Percentiles rank a stretch among this genome's conserved stretches.
phyloP scores from a whole-genome alignment of 1,140 invertebrate genomes.

The Scaptomyza montana region DNA sequence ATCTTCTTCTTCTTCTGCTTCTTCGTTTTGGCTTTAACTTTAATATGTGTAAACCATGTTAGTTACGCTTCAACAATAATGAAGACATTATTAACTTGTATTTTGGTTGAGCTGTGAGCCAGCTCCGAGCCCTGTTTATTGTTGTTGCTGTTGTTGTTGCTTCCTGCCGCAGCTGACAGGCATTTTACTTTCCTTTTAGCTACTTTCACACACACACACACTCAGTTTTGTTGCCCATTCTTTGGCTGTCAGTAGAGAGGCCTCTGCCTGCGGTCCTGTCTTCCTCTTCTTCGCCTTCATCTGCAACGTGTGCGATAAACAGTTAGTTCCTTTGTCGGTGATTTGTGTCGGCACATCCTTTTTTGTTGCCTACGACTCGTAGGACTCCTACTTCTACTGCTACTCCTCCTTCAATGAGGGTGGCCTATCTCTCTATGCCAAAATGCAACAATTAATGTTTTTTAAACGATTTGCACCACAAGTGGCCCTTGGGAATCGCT shows the following conservation, averaged over 20 bases:
- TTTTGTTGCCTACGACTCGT: constrained; percentile 17
- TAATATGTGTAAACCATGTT: constrained; percentile 83
- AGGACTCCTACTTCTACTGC: neutral
- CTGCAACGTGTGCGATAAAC: constrained; percentile 76
- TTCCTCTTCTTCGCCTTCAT: constrained; percentile 59
- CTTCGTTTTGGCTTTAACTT: constrained; percentile 47
- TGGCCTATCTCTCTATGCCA: constrained; percentile 45
- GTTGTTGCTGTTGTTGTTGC: constrained; percentile 16
- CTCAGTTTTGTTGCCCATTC: constrained; percentile 62
- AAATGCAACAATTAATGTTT: constrained; percentile 46
- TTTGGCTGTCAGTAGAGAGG: constrained; percentile 69
- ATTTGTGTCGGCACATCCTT: constrained; percentile 70
- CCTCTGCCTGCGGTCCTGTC: constrained; percentile 62
- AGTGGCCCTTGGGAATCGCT: constrained; percentile 48
- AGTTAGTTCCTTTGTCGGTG: constrained; percentile 79
- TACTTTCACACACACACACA: constrained; percentile 39
- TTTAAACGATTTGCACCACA: constrained; percentile 73
- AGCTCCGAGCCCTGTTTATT: constrained; percentile 20
- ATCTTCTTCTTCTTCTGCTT: constrained; percentile 34
- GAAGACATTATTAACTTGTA: constrained; percentile 83
- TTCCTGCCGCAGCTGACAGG: constrained; percentile 79
- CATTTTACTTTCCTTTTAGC: constrained; percentile 66
- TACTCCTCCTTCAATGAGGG: constrained; percentile 51
- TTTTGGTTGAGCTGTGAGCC: constrained; percentile 43
- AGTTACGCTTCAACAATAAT: constrained; percentile 83